Evolutionary conservation across 2,113 vertebrate genomes (phyloP).

Genomic region (Cettia cetti): DNA sequence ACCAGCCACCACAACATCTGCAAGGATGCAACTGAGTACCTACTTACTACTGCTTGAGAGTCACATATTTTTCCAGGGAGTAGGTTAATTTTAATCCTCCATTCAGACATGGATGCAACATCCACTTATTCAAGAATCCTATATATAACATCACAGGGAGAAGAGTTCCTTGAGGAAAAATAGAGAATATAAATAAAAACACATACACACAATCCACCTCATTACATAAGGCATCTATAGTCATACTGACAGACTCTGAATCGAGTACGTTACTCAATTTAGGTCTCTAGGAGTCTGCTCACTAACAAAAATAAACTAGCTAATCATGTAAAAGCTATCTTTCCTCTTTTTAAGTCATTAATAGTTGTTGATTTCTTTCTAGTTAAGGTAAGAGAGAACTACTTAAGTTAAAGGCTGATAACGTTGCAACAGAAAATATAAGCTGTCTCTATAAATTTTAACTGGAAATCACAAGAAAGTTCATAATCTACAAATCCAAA

Average conservation of each 20-base stretch:
- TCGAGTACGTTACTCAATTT: neutral
- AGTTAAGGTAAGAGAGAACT: neutral
- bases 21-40: neutral
- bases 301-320: neutral
- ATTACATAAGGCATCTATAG: neutral
- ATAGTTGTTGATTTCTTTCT: neutral
- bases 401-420: neutral
- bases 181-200: neutral
- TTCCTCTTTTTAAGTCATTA: neutral
- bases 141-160: neutral
- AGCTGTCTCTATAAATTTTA: neutral
- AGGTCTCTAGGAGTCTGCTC: neutral
- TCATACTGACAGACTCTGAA: neutral
- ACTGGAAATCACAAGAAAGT: neutral
- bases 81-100: neutral
- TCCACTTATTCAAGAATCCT: neutral
- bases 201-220: neutral
- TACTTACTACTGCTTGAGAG: neutral
- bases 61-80: accelerated
- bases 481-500: neutral
- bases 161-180: neutral
- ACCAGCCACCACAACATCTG: neutral
- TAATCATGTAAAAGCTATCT: neutral
- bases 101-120: neutral
- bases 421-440: neutral